phyloP scores from a whole-genome alignment of 2,113 vertebrate species.

The Aldabrachelys gigantea region DNA sequence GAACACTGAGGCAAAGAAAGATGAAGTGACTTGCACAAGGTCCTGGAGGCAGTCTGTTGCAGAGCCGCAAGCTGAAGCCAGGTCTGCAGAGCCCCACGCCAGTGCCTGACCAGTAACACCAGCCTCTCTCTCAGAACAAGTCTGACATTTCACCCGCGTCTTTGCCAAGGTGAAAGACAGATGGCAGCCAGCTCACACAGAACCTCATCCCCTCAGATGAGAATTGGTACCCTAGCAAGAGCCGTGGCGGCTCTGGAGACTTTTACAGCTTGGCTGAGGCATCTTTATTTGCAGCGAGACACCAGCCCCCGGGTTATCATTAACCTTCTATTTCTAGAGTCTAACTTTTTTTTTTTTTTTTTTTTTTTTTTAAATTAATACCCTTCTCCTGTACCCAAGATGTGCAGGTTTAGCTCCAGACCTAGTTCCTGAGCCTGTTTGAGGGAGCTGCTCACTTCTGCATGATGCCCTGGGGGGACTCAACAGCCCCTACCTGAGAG shows the following conservation, averaged over 20 bases:
- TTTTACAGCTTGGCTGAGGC: neutral
- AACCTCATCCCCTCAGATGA: neutral
- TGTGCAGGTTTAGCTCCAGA: neutral
- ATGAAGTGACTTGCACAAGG: neutral
- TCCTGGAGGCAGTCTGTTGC: neutral
- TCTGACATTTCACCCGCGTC: neutral
- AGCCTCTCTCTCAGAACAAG: neutral
- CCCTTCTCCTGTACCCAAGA: neutral
- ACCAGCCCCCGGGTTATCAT: slow-evolving; percentile 2
- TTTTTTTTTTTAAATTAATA: neutral
- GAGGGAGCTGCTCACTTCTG: neutral
- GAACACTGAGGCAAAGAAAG: neutral
- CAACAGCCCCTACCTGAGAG: neutral
- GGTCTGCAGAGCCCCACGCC: too few relatives aligned
- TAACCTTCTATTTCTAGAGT: slow-evolving; percentile 31
- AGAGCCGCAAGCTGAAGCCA: neutral
- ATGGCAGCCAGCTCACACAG: neutral
- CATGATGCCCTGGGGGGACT: fast-evolving
- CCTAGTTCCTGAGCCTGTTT: neutral
- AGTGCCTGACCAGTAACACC: neutral
- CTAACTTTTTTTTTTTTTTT: neutral
- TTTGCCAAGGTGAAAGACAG: neutral
- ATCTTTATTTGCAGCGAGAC: neutral
- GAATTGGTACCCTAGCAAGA: neutral
- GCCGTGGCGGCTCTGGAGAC: neutral